phyloP scores from a whole-genome alignment of 2,113 vertebrate genomes.

The Rhegmatorhina hoffmannsi region DNA sequence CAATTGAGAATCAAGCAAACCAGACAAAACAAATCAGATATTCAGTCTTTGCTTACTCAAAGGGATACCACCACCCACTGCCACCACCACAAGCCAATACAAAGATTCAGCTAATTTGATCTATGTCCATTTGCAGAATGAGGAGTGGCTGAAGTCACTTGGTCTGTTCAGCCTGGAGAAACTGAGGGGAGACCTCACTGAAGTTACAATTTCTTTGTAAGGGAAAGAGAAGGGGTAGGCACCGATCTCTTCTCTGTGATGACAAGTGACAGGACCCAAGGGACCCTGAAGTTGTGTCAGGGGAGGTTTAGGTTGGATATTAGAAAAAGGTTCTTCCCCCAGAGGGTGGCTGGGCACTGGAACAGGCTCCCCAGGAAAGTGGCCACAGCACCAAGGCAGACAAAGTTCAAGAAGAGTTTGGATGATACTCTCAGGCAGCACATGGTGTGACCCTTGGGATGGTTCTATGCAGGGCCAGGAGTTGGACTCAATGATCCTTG shows the following conservation, averaged over 20 bases:
- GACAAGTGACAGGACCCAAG: neutral
- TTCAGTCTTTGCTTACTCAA: neutral
- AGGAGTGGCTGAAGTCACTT: neutral
- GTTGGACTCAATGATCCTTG: neutral
- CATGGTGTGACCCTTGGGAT: neutral
- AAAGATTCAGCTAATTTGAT: neutral
- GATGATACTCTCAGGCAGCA: neutral
- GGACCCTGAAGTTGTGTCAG: neutral
- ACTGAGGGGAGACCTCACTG: neutral
- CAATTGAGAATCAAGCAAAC: neutral
- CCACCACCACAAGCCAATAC: neutral
- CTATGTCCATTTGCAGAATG: neutral
- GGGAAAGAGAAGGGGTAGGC: neutral
- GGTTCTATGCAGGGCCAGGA: neutral
- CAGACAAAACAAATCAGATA: neutral
- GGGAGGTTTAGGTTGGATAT: neutral
- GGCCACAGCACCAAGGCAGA: neutral
- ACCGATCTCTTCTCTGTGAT: neutral
- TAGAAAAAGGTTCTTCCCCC: neutral
- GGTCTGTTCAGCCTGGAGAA: neutral
- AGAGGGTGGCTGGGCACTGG: neutral
- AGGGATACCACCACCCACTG: neutral
- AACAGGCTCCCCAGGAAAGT: neutral
- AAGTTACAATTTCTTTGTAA: neutral
- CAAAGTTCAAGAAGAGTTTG: neutral